Base-by-base conservation (phyloP, 2,797 vertebrate genomes). In the Anguilla anguilla region DNA sequence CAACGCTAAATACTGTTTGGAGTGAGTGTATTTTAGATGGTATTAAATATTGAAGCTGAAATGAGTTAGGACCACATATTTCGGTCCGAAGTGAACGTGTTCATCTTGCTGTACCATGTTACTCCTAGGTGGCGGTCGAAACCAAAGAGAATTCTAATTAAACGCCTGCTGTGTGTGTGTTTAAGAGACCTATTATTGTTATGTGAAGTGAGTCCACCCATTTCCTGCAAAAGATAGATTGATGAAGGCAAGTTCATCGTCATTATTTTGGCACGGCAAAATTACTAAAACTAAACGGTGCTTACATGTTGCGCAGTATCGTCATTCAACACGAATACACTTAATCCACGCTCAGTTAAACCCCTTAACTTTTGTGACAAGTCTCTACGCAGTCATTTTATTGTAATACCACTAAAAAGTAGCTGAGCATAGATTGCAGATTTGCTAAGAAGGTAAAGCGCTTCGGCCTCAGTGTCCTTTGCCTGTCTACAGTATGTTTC, bases 91-190 rank as follows among this genome's bases (percentile, higher is more conserved):
- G 90, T 43, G 67, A 88, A 85, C 87, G 72, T 92, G 91, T 90
- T 92, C 86, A 88, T 91, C 91, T 92, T 19, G 6, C 53, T 39
- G 91, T 61, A 87, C 89, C 90, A 87, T 89, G 92, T 89, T 90
- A 85, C 89, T 91, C 85, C 64, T 77, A 90, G 86, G 86, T 90
- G 90, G 91, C 89, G 91, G 90, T 92, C 91, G n/a, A 91, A 94
- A 91, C 91, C 93, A 94, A 91, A 93, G 91, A 92, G 92, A 93
- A 93, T 93, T 94, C 92, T 92, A 94, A 95, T 96, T 94, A 94
- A 94, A 90, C 91, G 86, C 94, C 93, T 92, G 93, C 94, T 94
- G 93, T 89, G 92, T 94, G 92, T 94, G 93, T 89, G 88, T 95
- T 95, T 94, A 92, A 88, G 59, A 87, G 87, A 87, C 89, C 88